phyloP scores from a whole-genome alignment of 2,888 invertebrate species.

The Spilarctia lutea region DNA sequence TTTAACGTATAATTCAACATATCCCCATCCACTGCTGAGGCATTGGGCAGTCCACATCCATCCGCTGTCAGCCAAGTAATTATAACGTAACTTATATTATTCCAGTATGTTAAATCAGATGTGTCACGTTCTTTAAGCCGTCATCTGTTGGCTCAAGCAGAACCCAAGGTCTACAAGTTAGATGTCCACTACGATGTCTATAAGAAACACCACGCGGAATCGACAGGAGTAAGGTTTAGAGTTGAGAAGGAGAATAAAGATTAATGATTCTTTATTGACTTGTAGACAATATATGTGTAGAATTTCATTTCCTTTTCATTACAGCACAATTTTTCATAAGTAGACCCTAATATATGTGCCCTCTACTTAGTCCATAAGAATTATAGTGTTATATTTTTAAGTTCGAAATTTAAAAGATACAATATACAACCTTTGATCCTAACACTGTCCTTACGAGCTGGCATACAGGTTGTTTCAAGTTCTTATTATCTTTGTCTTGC shows the following conservation, averaged over 20 bases:
- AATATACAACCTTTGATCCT: too few relatives aligned
- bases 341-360: not conserved
- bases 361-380: too few relatives aligned
- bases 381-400: too few relatives aligned
- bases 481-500: too few relatives aligned
- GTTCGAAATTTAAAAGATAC: too few relatives aligned
- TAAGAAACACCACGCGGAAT: constrained; percentile 17
- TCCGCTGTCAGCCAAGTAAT: not conserved
- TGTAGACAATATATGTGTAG: not conserved
- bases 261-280: not conserved
- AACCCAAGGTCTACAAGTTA: constrained; percentile 57
- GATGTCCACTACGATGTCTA: constrained; percentile 53
- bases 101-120: constrained; percentile 63
- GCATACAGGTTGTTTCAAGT: too few relatives aligned
- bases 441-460: too few relatives aligned
- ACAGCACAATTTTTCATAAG: not conserved
- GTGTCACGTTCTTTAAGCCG: constrained; percentile 59
- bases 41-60: too few relatives aligned
- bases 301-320: not conserved
- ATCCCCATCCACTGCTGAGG: too few relatives aligned
- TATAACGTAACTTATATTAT: constrained; percentile 14
- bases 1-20: too few relatives aligned
- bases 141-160: constrained; percentile 55
- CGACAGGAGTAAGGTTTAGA: constrained; percentile 1
- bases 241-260: constrained; percentile 3